Conservation (phyloP, 2,113 vertebrate species). For the Chamaetylas fuelleborni region DNA sequence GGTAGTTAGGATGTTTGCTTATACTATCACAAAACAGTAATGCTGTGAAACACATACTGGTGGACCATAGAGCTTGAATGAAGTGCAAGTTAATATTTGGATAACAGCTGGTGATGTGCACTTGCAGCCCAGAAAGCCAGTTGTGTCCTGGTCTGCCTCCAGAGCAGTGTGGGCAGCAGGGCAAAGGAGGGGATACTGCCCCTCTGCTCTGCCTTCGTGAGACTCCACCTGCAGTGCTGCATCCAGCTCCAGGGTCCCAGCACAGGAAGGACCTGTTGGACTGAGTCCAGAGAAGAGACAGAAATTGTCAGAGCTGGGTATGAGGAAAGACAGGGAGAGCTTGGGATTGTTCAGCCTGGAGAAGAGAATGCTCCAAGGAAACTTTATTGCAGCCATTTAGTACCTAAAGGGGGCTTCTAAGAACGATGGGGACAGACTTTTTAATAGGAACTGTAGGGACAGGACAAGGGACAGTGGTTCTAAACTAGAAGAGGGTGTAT, state of each 20-base stretch:
- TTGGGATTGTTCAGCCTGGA: neutral
- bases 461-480: neutral
- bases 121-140: rapidly evolving
- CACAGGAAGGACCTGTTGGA: neutral
- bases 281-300: neutral
- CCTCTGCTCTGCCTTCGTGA: neutral
- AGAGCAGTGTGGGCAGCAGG: rapidly evolving
- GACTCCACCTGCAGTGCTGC: neutral
- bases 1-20: neutral
- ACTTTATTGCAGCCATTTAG: neutral
- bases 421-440: neutral
- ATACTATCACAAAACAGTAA: neutral
- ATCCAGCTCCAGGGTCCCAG: neutral
- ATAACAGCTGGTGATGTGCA: neutral
- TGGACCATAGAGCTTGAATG: neutral
- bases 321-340: neutral
- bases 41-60: neutral
- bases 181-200: neutral
- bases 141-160: neutral
- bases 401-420: neutral
- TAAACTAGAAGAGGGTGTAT: neutral
- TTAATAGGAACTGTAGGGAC: neutral
- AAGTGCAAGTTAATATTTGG: neutral
- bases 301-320: neutral
- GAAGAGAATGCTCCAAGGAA: neutral